Percentiles rank a stretch among this genome's conserved stretches.
These are phyloP conservation scores for Chesias legatella DNA, from an alignment of 2,888 invertebrate genomes.

Conservation along the genomic window DNA sequence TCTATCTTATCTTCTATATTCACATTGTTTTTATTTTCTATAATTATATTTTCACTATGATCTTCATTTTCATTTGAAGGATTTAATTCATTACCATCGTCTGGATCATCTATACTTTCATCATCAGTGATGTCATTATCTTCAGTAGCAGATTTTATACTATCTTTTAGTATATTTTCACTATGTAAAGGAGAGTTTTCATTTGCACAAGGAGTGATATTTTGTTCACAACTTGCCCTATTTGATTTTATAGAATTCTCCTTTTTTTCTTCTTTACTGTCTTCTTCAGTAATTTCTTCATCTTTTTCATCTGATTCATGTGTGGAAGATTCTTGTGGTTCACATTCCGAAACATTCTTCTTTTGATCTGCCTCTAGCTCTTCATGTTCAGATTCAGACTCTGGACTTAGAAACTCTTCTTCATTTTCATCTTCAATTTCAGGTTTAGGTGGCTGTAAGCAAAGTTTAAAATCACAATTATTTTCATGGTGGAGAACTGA, in stretches of 20 bases:
- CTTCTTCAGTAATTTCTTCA: slow-evolving; percentile 8
- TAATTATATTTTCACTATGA: slow-evolving; percentile 17
- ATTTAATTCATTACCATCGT: slow-evolving; percentile 29
- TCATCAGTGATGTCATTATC: slow-evolving; percentile 14
- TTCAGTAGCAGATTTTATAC: slow-evolving; percentile 5
- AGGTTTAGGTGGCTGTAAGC: slow-evolving; percentile 38
- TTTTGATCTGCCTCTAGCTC: slow-evolving; percentile 43
- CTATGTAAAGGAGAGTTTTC: slow-evolving; percentile 7
- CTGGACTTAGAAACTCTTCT: slow-evolving; percentile 73
- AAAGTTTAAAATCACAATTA: background rate
- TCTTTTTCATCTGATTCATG: slow-evolving; percentile 12
- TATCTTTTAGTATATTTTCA: slow-evolving; percentile 11
- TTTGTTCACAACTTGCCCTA: slow-evolving; percentile 1
- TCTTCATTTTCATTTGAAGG: slow-evolving; percentile 14
- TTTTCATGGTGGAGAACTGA: background rate
- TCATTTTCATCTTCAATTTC: slow-evolving; percentile 69
- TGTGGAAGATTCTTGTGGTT: slow-evolving; percentile 13
- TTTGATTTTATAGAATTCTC: slow-evolving; percentile 9
- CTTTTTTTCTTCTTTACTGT: slow-evolving; percentile 13
- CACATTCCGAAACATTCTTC: slow-evolving; percentile 23
- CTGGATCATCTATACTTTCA: slow-evolving; percentile 40
- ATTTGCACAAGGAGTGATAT: slow-evolving; percentile 13
- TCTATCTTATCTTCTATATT: slow-evolving; percentile 16
- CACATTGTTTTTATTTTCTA: slow-evolving; percentile 38
- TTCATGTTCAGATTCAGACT: slow-evolving; percentile 68